A percentile compares a stretch with the other conserved stretches of the same genome.
These are phyloP conservation scores for Mirounga angustirostris DNA, from an alignment of 2,113 vertebrate genomes.

Conservation along the genomic window DNA sequence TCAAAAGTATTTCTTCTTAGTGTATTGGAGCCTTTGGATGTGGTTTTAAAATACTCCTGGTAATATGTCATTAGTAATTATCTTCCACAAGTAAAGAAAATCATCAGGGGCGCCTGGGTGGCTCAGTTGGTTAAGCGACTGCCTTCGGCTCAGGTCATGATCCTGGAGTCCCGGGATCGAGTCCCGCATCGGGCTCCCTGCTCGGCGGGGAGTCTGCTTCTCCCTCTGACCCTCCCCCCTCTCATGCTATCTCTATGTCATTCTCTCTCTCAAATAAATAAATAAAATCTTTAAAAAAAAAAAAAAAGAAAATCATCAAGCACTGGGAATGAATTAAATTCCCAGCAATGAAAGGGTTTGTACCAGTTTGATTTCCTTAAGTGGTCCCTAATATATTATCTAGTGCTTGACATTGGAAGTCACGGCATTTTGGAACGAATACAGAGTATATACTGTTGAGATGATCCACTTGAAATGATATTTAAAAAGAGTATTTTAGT, in stretches of 20 bases:
- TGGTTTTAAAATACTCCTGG: constrained; percentile 7
- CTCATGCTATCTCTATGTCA: too few relatives aligned
- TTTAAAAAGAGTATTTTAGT: constrained; percentile 39
- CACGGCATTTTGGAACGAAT: neutral
- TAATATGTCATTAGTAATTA: neutral
- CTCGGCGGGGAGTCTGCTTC: too few relatives aligned
- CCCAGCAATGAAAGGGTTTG: neutral
- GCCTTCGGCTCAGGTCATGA: too few relatives aligned
- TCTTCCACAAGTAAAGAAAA: constrained; percentile 4
- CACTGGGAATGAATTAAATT: neutral
- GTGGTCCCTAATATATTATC: neutral
- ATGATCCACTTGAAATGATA: neutral
- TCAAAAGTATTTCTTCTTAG: neutral
- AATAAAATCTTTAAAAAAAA: too few relatives aligned
- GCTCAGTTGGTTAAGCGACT: too few relatives aligned
- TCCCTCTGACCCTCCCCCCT: too few relatives aligned
- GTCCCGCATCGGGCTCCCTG: too few relatives aligned
- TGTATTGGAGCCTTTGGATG: neutral
- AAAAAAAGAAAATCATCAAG: neutral
- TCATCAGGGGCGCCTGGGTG: too few relatives aligned
- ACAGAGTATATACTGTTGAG: neutral
- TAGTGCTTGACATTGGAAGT: constrained; percentile 41
- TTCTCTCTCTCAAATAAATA: too few relatives aligned
- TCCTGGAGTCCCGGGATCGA: too few relatives aligned
- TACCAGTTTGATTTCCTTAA: constrained; percentile 42